Conservation (phyloP, 1,140 invertebrate species). For the Cotesia typhae region DNA sequence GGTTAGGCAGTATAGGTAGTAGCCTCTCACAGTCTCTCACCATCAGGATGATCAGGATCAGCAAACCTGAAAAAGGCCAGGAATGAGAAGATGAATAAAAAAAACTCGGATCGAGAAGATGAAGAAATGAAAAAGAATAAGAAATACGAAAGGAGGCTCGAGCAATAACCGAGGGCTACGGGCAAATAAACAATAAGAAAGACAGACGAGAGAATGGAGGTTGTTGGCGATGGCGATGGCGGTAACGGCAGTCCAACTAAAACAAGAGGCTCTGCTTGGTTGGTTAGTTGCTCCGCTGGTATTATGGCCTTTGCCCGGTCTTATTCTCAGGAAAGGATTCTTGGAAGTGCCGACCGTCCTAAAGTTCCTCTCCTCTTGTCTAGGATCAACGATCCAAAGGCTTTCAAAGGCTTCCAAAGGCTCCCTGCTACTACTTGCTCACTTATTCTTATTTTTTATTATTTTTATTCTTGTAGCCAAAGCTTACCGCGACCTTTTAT, state of each 20-base stretch:
- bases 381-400: neutral
- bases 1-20: neutral
- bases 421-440: too few species aligned
- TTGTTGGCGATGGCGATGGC: neutral
- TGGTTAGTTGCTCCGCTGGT: too few species aligned
- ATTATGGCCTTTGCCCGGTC: constrained; percentile 20
- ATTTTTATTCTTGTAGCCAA: too few species aligned
- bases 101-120: neutral
- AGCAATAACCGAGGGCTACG: constrained; percentile 33
- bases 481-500: too few species aligned
- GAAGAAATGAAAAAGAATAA: constrained; percentile 25
- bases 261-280: neutral
- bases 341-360: constrained; percentile 20
- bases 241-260: neutral
- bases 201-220: constrained; percentile 21
- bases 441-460: too few species aligned
- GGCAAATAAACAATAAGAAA: constrained; percentile 35
- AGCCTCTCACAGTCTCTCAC: neutral
- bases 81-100: neutral
- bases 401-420: too few species aligned
- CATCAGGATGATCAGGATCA: neutral
- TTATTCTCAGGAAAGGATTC: constrained; percentile 9
- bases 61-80: constrained; percentile 19
- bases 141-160: constrained; percentile 12
- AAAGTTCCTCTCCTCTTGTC: neutral